Conservation (phyloP, 2,888 invertebrate species). For the Allacma fusca region DNA sequence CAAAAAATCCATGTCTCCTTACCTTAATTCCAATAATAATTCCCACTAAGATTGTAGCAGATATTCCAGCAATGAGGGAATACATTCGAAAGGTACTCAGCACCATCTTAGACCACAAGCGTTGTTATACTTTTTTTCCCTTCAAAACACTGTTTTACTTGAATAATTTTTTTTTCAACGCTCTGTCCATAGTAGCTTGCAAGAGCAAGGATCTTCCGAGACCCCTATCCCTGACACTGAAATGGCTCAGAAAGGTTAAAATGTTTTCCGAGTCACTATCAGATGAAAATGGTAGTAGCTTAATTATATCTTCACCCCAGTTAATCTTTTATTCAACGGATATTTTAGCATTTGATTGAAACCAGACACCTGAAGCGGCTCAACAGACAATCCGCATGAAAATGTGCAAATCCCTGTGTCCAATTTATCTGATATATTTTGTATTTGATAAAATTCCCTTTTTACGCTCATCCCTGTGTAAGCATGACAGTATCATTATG, state of each 20-base stretch:
- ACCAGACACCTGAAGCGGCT: constrained; percentile 1
- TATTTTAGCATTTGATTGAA: constrained; percentile 10
- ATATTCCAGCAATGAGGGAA: not conserved
- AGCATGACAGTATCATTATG: not conserved
- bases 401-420: constrained; percentile 10
- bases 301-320: constrained; percentile 3
- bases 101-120: constrained; percentile 1
- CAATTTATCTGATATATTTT: constrained; percentile 11
- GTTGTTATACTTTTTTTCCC: no score
- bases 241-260: not conserved
- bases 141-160: not conserved
- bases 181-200: not conserved
- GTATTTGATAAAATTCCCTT: constrained; percentile 13
- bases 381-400: not conserved
- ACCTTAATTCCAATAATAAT: constrained; percentile 11
- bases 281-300: constrained; percentile 7
- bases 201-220: not conserved
- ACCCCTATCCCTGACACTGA: constrained; percentile 17
- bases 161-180: not conserved
- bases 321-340: constrained; percentile 8
- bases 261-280: not conserved
- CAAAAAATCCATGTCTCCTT: no score
- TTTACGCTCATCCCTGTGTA: not conserved
- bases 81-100: not conserved
- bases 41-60: not conserved